Evolutionary conservation across 2,113 vertebrate genomes (phyloP).

Genomic region (Smithornis capensis): DNA sequence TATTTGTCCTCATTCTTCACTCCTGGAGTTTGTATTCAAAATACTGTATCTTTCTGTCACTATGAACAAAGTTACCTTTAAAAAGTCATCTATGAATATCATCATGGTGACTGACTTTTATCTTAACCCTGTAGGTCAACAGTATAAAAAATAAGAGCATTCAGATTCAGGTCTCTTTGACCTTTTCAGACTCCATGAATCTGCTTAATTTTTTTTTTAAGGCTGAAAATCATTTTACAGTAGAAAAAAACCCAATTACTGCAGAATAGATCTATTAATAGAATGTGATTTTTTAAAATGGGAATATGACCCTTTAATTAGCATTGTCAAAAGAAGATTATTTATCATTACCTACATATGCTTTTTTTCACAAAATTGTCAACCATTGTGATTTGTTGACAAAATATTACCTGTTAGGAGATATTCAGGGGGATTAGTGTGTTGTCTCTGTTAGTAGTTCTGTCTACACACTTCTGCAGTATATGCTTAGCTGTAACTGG

Average conservation of each 20-base stretch:
- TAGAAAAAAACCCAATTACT: neutral
- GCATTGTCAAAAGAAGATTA: neutral
- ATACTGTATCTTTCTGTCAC: constrained; percentile 21
- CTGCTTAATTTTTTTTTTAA: constrained; percentile 31
- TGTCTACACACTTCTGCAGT: neutral
- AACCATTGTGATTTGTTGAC: neutral
- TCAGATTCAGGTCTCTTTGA: constrained; percentile 33
- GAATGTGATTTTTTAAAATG: neutral
- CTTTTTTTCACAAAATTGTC: neutral
- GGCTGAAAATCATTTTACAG: constrained; percentile 21
- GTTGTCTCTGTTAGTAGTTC: neutral
- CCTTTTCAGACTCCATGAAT: constrained; percentile 54
- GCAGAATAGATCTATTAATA: neutral
- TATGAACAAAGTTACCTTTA: constrained; percentile 62
- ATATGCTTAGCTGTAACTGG: neutral
- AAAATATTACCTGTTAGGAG: neutral
- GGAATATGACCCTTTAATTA: constrained; percentile 17
- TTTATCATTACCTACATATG: neutral
- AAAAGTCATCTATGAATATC: constrained; percentile 65
- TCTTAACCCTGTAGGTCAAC: constrained; percentile 58
- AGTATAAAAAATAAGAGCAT: constrained; percentile 55
- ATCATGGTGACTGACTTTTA: constrained; percentile 57
- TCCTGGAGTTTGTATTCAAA: constrained; percentile 25
- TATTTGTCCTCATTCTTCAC: constrained; percentile 49
- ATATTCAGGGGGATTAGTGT: neutral